Percentiles rank a stretch among this genome's conserved stretches.
These are phyloP conservation scores for Abscondita cerata DNA, from an alignment of 2,888 invertebrate genomes.

Conservation along the genomic window DNA sequence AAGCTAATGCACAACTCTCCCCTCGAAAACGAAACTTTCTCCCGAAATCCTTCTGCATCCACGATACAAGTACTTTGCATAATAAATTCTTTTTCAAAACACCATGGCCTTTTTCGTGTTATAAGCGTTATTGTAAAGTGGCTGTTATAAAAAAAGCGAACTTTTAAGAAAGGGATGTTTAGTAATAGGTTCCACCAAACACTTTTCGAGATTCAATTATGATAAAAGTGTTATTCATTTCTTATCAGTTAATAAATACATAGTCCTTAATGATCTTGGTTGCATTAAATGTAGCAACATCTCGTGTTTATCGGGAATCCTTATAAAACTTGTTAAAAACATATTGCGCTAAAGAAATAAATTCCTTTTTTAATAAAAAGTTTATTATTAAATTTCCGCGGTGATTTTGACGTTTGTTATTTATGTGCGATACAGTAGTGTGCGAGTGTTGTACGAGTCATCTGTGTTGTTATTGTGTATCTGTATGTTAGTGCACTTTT, in stretches of 20 bases:
- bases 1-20: slow-evolving; percentile 29
- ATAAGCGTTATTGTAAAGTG: too few relatives aligned
- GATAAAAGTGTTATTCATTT: slow-evolving; percentile 55
- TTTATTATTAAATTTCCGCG: too few relatives aligned
- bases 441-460: too few relatives aligned
- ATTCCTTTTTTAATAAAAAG: too few relatives aligned
- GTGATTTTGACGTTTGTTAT: too few relatives aligned
- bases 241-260: slow-evolving; percentile 57
- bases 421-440: too few relatives aligned
- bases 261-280: slow-evolving; percentile 50
- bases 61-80: slow-evolving; percentile 3
- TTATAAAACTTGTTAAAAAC: slow-evolving; percentile 33
- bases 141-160: too few relatives aligned
- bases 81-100: neutral
- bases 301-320: slow-evolving; percentile 46
- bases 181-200: slow-evolving; percentile 1
- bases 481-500: slow-evolving; percentile 9
- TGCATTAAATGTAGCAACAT: slow-evolving; percentile 47
- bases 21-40: neutral
- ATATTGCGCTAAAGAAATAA: neutral
- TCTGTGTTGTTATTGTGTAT: neutral
- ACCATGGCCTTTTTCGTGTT: neutral
- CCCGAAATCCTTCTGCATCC: neutral
- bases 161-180: too few relatives aligned
- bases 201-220: slow-evolving; percentile 57